phyloP scores from a whole-genome alignment of 2,113 vertebrate genomes.

The Acrocephalus kingi region DNA sequence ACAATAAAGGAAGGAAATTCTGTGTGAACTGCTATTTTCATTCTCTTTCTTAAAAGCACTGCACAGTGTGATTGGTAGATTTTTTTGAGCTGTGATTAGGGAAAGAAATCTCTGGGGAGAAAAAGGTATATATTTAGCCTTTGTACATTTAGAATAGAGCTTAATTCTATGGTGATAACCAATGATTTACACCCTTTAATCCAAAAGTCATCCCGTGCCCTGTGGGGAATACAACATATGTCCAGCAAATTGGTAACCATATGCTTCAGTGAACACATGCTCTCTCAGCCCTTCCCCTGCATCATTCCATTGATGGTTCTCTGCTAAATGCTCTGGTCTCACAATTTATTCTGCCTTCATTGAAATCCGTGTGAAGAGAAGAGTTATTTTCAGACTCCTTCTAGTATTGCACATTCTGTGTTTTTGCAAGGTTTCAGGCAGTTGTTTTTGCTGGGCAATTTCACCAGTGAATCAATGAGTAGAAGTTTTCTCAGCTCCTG shows the following conservation, averaged over 20 bases:
- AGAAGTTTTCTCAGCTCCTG: background rate
- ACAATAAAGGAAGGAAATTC: background rate
- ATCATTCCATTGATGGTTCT: background rate
- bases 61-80: background rate
- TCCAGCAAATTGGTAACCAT: slow-evolving; percentile 65
- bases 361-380: background rate
- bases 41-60: slow-evolving; percentile 32
- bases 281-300: slow-evolving; percentile 18
- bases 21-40: slow-evolving; percentile 4
- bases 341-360: background rate
- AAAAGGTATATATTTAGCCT: slow-evolving; percentile 58
- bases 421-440: background rate
- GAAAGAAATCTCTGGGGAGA: slow-evolving; percentile 32
- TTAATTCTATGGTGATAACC: slow-evolving; percentile 63
- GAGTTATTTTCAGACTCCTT: background rate
- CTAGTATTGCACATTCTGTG: background rate
- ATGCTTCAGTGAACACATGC: background rate
- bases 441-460: slow-evolving; percentile 9
- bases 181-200: slow-evolving; percentile 61
- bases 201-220: slow-evolving; percentile 45
- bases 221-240: slow-evolving; percentile 46
- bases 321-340: background rate
- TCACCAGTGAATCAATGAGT: background rate
- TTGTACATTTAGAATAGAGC: slow-evolving; percentile 43
- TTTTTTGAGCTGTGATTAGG: background rate